Conservation (phyloP, 2,113 vertebrate species). For the Uria aalge region DNA sequence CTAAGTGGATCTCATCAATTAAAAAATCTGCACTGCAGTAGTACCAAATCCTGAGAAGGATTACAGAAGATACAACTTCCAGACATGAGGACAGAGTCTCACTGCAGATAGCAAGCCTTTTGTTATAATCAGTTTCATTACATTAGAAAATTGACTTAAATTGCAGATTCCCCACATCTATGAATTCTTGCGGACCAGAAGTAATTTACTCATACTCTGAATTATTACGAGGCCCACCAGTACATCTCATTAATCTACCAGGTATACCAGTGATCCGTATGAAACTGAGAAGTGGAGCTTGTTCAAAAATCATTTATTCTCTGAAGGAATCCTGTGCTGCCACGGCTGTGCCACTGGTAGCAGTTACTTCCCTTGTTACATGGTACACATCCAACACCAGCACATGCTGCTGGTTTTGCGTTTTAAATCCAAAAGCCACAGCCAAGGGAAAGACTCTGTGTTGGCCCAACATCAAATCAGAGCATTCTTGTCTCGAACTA, state of each 20-base stretch:
- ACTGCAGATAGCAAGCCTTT: background rate
- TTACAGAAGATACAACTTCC: background rate
- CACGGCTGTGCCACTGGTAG: background rate
- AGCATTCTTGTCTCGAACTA: fast-evolving
- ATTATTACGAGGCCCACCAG: background rate
- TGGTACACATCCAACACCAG: background rate
- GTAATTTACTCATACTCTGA: background rate
- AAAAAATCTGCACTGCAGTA: background rate
- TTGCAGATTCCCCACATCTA: background rate
- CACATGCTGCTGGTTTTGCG: background rate
- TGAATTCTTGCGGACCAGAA: background rate
- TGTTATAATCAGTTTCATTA: background rate
- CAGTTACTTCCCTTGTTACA: background rate
- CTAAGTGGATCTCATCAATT: background rate
- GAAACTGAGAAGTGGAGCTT: background rate
- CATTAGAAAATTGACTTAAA: background rate
- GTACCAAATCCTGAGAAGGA: background rate
- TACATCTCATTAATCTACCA: background rate
- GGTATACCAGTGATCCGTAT: background rate
- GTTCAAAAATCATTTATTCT: background rate
- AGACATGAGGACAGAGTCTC: background rate
- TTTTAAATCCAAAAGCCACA: background rate
- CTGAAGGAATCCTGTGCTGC: background rate
- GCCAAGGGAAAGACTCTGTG: background rate
- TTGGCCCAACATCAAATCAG: background rate